Conservation (phyloP, 2,888 invertebrate genomes). For the Malthinus seriepunctatus region DNA sequence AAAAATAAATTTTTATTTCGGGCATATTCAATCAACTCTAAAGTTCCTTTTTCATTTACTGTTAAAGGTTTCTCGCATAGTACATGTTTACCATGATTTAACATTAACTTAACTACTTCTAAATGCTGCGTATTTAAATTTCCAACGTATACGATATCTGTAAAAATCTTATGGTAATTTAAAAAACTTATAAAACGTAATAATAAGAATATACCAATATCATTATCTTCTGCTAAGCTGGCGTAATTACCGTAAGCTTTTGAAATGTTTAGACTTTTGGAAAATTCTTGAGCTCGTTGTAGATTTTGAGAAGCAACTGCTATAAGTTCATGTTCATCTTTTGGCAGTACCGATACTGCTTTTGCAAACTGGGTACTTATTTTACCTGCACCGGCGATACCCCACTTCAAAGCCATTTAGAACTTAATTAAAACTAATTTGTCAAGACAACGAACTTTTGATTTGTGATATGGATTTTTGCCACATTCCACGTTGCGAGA, state of each 20-base stretch:
- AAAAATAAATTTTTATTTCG: constrained; percentile 72
- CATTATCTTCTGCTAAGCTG: constrained; percentile 70
- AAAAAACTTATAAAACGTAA: neutral
- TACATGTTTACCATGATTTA: constrained; percentile 81
- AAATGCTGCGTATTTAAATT: constrained; percentile 75
- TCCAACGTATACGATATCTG: constrained; percentile 87
- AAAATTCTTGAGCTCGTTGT: constrained; percentile 76
- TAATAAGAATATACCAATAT: constrained; percentile 79
- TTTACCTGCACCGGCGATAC: constrained; percentile 81
- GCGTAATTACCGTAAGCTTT: constrained; percentile 77
- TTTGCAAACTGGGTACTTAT: constrained; percentile 84
- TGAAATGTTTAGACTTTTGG: constrained; percentile 70
- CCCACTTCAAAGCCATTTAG: constrained; percentile 73
- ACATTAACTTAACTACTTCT: constrained; percentile 68
- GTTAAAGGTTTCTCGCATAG: constrained; percentile 90
- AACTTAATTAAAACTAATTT: too few relatives aligned
- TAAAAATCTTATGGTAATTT: constrained; percentile 32
- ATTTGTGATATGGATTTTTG: too few relatives aligned
- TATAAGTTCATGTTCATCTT: constrained; percentile 69
- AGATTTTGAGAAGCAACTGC: constrained; percentile 79
- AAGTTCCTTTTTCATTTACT: constrained; percentile 74
- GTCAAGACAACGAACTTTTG: too few relatives aligned
- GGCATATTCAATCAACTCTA: constrained; percentile 70
- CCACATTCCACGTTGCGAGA: too few relatives aligned
- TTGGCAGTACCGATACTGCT: constrained; percentile 64